These are phyloP conservation scores for Astropecten irregularis DNA, from an alignment of 53 echinoderm and acorn worm genomes.

Conservation along the genomic window DNA sequence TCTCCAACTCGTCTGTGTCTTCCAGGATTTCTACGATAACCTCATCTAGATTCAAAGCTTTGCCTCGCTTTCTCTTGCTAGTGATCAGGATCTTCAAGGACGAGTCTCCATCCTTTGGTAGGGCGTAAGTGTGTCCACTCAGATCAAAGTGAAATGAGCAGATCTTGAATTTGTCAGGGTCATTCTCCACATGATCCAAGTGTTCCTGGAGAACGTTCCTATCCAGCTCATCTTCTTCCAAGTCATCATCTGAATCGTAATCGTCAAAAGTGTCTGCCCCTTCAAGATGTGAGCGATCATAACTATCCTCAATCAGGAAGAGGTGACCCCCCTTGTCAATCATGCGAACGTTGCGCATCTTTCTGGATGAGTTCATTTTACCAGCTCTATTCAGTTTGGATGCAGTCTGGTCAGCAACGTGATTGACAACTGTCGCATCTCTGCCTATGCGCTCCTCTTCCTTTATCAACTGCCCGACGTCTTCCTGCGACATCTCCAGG, in stretches of 20 bases:
- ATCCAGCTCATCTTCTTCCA: constrained; percentile 54
- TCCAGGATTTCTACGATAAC: constrained; percentile 75
- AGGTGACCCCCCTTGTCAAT: constrained; percentile 63
- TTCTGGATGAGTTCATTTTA: background rate
- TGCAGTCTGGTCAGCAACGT: background rate
- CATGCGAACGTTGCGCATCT: constrained; percentile 67
- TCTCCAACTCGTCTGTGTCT: constrained; percentile 60
- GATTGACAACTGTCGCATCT: background rate
- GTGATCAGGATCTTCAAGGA: constrained; percentile 76
- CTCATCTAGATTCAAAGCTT: constrained; percentile 78
- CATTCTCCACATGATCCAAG: constrained; percentile 39
- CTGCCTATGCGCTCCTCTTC: background rate
- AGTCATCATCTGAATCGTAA: constrained; percentile 68
- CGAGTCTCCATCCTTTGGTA: constrained; percentile 63
- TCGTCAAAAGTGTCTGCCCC: constrained; percentile 67
- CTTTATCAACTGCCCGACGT: background rate
- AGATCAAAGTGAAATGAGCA: constrained; percentile 85
- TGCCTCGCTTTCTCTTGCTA: constrained; percentile 77
- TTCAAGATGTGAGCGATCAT: constrained; percentile 53
- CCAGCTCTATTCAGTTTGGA: background rate
- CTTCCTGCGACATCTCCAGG: constrained; percentile 5
- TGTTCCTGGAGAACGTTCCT: constrained; percentile 47
- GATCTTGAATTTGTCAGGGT: constrained; percentile 81
- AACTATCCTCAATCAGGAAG: constrained; percentile 53
- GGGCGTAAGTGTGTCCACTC: constrained; percentile 66